Evolutionary conservation across 2,113 vertebrate species (phyloP), one percentile per base, ranked within the genome.

Genomic region (Eidolon helvum): DNA sequence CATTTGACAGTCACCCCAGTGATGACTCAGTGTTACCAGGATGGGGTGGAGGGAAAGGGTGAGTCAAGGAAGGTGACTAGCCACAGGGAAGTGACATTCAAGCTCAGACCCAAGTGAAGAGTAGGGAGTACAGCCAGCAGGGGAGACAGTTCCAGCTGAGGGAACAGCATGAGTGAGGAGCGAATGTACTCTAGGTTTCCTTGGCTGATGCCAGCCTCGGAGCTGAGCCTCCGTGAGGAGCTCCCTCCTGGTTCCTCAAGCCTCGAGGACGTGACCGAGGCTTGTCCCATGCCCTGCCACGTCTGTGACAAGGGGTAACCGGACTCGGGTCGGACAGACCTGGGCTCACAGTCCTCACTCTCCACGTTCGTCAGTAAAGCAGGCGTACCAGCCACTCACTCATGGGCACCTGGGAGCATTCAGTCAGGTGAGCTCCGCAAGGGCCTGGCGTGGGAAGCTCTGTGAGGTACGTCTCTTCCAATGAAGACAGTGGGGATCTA

Each of bases 21-120:
- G 59, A 65, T 72, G 91, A 88, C 63, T 97, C 86, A 43, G 26
- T 66, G 87, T 89, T 84, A 79, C 82, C 75, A n/a, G 75, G 69
- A 48, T 28, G 18, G 75, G 35, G 43, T 16, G 2, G 48, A 50
- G 53, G 82, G 19, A 61, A n/a, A 19, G 30, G 78, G 24, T 75
- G 90, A 93, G 80, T 53, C 66, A 90, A 53, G 43, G 74, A 53
- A 66, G 26, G 87, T 48, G 68, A 82, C 79, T 26, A 48, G 35
- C 68, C n/a, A 2, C 24, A 28, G 69, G 63, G 66, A 50, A 59
- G 66, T 16, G 69, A 75, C 77, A 38, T 35, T 84, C n/a, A 55
- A 72, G 71, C 45, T 22, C 84, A 72, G 22, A n/a, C 30, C 30
- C 4, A 0, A 87, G 30, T 8, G 35, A 75, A 59, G n/a, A 66